Conservation (phyloP, 2,113 vertebrate species). For the Serinus canaria region DNA sequence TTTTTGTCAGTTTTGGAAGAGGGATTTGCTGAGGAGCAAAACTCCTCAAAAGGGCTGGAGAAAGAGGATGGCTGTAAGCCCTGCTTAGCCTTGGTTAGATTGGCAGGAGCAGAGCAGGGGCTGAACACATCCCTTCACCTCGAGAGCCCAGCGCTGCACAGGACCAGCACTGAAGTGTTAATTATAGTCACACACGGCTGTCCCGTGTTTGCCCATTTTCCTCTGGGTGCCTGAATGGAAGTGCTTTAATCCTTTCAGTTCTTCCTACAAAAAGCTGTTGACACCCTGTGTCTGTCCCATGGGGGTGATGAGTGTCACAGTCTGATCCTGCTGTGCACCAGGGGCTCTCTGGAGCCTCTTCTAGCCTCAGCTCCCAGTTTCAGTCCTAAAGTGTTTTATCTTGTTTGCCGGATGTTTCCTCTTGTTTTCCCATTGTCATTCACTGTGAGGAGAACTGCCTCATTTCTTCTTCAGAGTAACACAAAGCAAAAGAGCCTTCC, state of each 20-base stretch:
- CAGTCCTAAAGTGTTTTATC: not conserved
- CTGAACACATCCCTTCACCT: not conserved
- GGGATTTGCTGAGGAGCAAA: not conserved
- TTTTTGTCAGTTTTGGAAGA: not conserved
- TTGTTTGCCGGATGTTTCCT: not conserved
- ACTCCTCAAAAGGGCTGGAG: not conserved
- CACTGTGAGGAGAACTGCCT: not conserved
- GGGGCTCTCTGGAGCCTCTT: not conserved
- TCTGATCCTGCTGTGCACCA: fast-evolving
- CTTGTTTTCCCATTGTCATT: not conserved
- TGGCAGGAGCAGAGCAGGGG: not conserved
- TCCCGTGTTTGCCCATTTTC: not conserved
- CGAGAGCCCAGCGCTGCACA: not conserved
- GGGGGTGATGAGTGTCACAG: not conserved
- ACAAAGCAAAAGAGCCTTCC: not conserved
- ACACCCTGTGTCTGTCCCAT: not conserved
- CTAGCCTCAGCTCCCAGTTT: not conserved
- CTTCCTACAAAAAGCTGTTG: not conserved
- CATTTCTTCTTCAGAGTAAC: not conserved
- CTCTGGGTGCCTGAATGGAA: not conserved
- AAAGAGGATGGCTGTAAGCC: not conserved
- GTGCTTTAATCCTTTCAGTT: not conserved
- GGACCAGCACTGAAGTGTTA: not conserved
- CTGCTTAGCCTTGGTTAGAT: not conserved
- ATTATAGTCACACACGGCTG: fast-evolving